Evolutionary conservation across 2,797 vertebrate species (phyloP).

Genomic region (Galagoides demidoff): DNA sequence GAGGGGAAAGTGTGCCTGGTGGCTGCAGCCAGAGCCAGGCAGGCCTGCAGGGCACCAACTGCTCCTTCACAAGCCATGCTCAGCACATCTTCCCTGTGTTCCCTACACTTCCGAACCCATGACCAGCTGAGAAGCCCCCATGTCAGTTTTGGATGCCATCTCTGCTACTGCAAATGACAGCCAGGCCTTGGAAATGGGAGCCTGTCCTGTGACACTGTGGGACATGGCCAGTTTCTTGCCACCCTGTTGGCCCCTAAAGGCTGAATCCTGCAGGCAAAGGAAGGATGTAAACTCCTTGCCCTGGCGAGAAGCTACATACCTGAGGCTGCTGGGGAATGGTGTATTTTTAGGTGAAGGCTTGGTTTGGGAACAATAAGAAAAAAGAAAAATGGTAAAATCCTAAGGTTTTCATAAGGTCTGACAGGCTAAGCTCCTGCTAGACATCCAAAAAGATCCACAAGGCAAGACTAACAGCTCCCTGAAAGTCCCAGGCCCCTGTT

Average conservation of each 20-base stretch:
- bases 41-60: not conserved
- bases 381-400: not conserved
- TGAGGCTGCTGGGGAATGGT: not conserved
- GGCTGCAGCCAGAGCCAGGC: not conserved
- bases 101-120: not conserved
- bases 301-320: not conserved
- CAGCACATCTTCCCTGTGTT: not conserved
- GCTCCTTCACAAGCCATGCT: not conserved
- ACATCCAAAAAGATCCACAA: not conserved
- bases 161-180: not conserved
- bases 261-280: not conserved
- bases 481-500: not conserved
- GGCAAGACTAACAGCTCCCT: not conserved
- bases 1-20: fast-evolving
- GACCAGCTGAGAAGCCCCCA: not conserved
- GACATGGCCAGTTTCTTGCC: not conserved
- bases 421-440: not conserved
- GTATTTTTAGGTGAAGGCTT: slow-evolving; percentile 49
- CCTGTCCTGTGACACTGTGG: not conserved
- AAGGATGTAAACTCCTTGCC: not conserved
- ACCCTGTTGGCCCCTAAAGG: not conserved
- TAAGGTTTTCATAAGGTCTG: slow-evolving; percentile 24
- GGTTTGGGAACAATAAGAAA: slow-evolving; percentile 42
- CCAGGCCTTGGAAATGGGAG: not conserved
- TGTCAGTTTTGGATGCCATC: not conserved